These are phyloP conservation scores for Eulithis prunata DNA, from an alignment of 2,888 invertebrate genomes.

Conservation along the genomic window DNA sequence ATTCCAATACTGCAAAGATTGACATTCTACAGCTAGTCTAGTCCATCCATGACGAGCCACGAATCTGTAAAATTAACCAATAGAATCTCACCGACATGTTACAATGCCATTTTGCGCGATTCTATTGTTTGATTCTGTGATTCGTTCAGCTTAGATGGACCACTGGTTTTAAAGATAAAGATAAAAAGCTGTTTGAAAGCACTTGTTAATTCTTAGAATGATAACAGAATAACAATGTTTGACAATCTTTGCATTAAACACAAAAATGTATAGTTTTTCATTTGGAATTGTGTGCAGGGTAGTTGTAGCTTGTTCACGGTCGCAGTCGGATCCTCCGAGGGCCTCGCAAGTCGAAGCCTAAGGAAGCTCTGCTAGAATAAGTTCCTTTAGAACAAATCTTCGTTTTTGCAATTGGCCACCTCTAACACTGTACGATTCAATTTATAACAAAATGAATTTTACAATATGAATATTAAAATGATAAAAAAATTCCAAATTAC, in stretches of 20 bases:
- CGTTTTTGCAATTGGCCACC: slow-evolving; percentile 86
- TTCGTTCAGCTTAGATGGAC: not conserved
- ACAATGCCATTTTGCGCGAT: not conserved
- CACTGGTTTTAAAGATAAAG: not conserved
- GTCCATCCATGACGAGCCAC: slow-evolving; percentile 1
- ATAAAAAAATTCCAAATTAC: slow-evolving; percentile 51
- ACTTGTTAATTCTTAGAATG: not conserved
- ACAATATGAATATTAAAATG: slow-evolving; percentile 48
- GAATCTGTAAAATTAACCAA: not conserved
- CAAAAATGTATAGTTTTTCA: slow-evolving; percentile 19
- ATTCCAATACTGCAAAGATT: slow-evolving; percentile 36
- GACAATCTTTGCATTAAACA: slow-evolving; percentile 24
- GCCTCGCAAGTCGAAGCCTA: slow-evolving; percentile 52
- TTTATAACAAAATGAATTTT: slow-evolving; percentile 46
- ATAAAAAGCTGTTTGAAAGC: not conserved
- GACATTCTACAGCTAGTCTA: not conserved
- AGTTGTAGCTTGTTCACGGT: slow-evolving; percentile 41
- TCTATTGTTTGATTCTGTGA: slow-evolving; percentile 4
- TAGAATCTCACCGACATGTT: slow-evolving; percentile 1
- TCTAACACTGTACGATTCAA: slow-evolving; percentile 79
- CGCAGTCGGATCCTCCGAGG: slow-evolving; percentile 55
- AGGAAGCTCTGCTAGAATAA: slow-evolving; percentile 70
- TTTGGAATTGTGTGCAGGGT: slow-evolving; percentile 40
- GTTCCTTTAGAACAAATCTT: slow-evolving; percentile 82
- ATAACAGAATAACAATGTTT: not conserved